These are phyloP conservation scores for Lanius collurio DNA, from an alignment of 2,113 vertebrate genomes.

Conservation along the genomic window DNA sequence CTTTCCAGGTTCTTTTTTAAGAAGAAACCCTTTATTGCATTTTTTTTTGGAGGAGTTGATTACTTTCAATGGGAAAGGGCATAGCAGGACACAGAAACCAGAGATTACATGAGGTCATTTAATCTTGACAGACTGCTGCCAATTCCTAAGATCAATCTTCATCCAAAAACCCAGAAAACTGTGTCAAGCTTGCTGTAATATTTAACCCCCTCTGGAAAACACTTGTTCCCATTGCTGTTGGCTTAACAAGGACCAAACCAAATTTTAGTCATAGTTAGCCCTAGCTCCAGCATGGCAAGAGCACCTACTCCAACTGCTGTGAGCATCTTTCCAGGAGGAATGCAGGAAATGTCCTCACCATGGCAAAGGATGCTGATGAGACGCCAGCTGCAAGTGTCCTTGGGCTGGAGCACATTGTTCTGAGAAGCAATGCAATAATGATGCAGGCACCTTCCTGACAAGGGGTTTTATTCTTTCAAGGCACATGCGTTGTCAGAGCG, in stretches of 20 bases:
- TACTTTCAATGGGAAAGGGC: neutral
- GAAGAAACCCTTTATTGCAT: neutral
- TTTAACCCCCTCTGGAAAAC: conserved; percentile 4
- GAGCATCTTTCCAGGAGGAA: neutral
- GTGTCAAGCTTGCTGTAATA: neutral
- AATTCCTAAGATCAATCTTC: neutral
- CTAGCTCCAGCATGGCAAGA: neutral
- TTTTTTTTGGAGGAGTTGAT: neutral
- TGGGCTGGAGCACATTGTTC: neutral
- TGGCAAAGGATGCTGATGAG: neutral
- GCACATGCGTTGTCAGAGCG: rapidly evolving
- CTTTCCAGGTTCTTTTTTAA: neutral
- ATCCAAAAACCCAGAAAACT: conserved; percentile 34
- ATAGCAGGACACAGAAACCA: conserved; percentile 18
- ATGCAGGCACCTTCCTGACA: neutral
- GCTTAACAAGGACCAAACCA: neutral
- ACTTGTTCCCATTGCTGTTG: neutral
- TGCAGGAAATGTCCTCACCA: rapidly evolving
- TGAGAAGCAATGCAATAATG: neutral
- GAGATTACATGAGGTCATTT: neutral
- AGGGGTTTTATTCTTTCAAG: neutral
- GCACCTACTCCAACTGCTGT: neutral
- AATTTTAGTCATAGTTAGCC: neutral
- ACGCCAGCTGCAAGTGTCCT: rapidly evolving
- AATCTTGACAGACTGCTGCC: neutral